Evolutionary conservation across 2,113 vertebrate genomes (phyloP).

Genomic region (Anhinga rufa): DNA sequence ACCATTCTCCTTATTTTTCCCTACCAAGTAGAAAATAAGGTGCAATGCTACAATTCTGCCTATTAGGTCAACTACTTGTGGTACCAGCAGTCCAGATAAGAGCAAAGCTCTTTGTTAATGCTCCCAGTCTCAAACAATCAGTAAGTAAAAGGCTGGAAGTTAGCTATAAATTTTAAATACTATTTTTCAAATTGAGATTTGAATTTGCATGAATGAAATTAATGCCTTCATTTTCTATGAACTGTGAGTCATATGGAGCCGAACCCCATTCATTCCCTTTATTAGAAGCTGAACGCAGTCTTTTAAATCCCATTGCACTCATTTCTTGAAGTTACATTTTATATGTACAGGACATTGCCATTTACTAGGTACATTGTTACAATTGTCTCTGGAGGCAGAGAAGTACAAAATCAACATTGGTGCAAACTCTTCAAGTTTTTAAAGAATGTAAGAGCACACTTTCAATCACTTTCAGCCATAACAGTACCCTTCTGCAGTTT

Average conservation of each 20-base stretch:
- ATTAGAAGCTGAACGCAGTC: neutral
- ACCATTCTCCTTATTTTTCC: neutral
- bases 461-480: constrained; percentile 16
- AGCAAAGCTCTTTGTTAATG: neutral
- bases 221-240: neutral
- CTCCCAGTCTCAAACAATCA: neutral
- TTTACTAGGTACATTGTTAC: neutral
- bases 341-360: neutral
- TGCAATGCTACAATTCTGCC: neutral
- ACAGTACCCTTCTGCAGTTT: neutral
- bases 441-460: neutral
- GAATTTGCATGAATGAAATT: neutral
- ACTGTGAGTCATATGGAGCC: neutral
- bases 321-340: constrained; percentile 26
- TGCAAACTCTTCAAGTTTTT: neutral
- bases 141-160: neutral
- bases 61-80: neutral
- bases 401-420: neutral
- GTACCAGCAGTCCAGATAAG: neutral
- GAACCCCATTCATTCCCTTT: neutral
- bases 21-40: neutral
- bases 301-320: constrained; percentile 22
- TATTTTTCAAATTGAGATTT: neutral
- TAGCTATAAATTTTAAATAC: neutral
- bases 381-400: neutral